Percentiles rank a stretch among this genome's conserved stretches.
Evolutionary conservation across 35 echinoderm and acorn worm genomes (phyloP).

Genomic region (Antedon bifida): DNA sequence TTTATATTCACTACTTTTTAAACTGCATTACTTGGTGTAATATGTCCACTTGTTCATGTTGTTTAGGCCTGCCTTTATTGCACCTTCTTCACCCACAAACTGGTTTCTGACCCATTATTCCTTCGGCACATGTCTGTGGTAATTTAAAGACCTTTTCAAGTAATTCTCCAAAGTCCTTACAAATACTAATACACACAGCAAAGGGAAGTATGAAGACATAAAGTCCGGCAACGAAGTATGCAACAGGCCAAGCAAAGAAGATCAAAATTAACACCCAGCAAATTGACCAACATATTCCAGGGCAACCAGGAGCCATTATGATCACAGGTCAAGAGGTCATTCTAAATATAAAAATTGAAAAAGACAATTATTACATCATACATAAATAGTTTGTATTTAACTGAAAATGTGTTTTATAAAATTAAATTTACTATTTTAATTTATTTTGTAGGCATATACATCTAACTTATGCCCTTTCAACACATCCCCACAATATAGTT

Average conservation of each 20-base stretch:
- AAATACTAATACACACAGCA: conserved; percentile 73
- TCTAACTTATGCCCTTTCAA: no score
- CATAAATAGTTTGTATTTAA: no score
- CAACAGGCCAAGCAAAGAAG: conserved; percentile 91
- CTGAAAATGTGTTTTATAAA: no score
- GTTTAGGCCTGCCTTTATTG: no score
- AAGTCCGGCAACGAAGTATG: conserved; percentile 67
- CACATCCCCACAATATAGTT: no score
- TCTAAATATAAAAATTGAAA: no score
- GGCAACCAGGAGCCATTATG: conserved; percentile 41
- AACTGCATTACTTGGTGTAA: no score
- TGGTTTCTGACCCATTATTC: conserved; percentile 79
- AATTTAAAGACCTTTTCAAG: conserved; percentile 68
- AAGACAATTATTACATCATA: no score
- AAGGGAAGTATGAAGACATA: conserved; percentile 91
- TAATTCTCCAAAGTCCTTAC: conserved; percentile 68
- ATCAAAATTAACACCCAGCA: conserved; percentile 77
- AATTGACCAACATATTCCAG: conserved; percentile 85
- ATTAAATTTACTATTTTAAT: no score
- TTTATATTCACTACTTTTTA: no score
- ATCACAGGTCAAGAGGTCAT: neutral
- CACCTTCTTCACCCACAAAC: conserved; percentile 50
- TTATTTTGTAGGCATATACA: no score
- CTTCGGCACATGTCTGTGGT: conserved; percentile 57
- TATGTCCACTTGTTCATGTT: no score